Evolutionary conservation across 2,113 vertebrate genomes (phyloP), one percentile per base, ranked within the genome.

Genomic region (Aphelocoma coerulescens): DNA sequence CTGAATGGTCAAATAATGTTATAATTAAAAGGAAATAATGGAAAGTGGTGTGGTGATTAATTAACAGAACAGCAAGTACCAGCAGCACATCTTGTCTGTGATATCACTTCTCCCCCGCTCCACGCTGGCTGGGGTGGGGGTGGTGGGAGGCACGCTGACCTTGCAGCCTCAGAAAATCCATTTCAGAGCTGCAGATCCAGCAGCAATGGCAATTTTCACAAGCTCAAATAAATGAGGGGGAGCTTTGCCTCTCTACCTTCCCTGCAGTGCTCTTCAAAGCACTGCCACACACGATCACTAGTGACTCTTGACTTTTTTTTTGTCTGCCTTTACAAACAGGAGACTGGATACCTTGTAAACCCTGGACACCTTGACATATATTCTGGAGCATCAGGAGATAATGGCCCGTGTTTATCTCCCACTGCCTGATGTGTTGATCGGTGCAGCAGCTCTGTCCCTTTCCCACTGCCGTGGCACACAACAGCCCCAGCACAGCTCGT

Each of bases 1-100:
- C 95, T 97, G 97, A 97, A 97, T 94, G 97, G 97, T 97, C 97
- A 98, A 98, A 98, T 97, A 98, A 97, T 97, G 97, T 96, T 97
- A 97, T 98, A 98, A 98, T 98, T 98, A 98, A 97, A 98, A 97
- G 97, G 96, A 97, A 97, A 97, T 98, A 98, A 98, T 94, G 97
- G 96, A 76, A 95, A 97, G 96, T 66, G 94, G 96, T 95, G 97
- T 94, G 91, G 96, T 97, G 96, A 97, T 89, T 97, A 97, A 98
- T 98, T 97, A 97, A 88, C 93, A 97, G 92, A 96, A 80, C 82
- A 83, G 92, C 61, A 28, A 95, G 96, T 80, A 97, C 93, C 95
- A 93, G 96, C 88, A 95, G 95, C 90, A 85, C 88, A 71, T 95
- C 91, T 85, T 95, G 85, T 94, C 49, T 71, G 88, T 44, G 90